Evolutionary conservation across 2,888 invertebrate species (phyloP).

Genomic region (Amiota communis): DNA sequence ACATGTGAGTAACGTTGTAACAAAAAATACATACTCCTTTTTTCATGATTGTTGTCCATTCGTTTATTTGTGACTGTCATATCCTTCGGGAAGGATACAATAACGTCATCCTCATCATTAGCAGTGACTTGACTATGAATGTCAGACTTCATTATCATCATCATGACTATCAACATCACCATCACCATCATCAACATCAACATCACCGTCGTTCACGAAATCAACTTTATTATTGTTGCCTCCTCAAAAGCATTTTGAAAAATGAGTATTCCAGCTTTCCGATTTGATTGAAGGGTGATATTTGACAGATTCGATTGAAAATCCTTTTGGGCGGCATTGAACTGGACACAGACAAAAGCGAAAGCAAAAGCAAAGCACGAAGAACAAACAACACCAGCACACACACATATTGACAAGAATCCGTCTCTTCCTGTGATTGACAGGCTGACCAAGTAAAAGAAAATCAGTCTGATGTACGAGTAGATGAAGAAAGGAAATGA

Average conservation of each 20-base stretch:
- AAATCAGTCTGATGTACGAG: constrained; percentile 33
- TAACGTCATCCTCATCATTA: constrained; percentile 41
- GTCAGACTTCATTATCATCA: constrained; percentile 9
- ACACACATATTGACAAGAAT: too few relatives aligned
- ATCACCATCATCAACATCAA: not conserved
- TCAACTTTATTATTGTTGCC: constrained; percentile 28
- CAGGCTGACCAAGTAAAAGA: constrained; percentile 45
- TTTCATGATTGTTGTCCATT: constrained; percentile 3
- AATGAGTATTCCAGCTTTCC: constrained; percentile 59
- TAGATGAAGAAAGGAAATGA: constrained; percentile 27
- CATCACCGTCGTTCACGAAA: constrained; percentile 11
- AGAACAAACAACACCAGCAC: not conserved
- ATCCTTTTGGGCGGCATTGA: constrained; percentile 54
- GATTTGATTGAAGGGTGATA: constrained; percentile 70
- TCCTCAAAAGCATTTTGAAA: constrained; percentile 42
- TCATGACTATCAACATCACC: not conserved
- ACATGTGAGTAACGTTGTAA: constrained; percentile 32
- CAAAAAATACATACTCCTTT: not conserved
- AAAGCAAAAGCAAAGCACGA: constrained; percentile 39
- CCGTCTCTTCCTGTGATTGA: constrained; percentile 48
- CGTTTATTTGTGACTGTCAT: constrained; percentile 13
- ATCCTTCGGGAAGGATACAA: constrained; percentile 9
- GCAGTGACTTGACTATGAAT: not conserved
- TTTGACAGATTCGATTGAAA: constrained; percentile 71
- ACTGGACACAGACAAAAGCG: constrained; percentile 30